A percentile compares a stretch with the other conserved stretches of the same genome.
Evolutionary conservation across 2,888 invertebrate species (phyloP).

Genomic region (Habroteleia sp.): DNA sequence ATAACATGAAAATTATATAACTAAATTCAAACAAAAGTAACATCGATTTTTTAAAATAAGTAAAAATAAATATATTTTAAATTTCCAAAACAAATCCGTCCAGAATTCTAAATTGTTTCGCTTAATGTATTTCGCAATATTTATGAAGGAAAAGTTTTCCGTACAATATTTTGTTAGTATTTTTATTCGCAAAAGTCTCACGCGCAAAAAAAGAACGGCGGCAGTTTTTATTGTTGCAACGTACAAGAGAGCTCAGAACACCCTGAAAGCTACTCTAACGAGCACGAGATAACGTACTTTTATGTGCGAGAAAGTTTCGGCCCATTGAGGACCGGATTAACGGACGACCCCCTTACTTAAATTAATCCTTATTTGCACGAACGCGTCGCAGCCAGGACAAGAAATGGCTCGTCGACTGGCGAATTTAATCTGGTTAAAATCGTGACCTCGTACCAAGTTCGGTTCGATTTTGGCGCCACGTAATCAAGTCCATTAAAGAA

Average conservation of each 20-base stretch:
- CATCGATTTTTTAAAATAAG: too few species aligned
- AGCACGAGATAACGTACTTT: conserved; percentile 58
- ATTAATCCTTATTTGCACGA: conserved; percentile 71
- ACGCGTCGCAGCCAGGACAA: conserved; percentile 58
- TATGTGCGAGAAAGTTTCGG: conserved; percentile 61
- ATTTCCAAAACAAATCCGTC: conserved; percentile 19
- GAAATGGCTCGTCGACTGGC: conserved; percentile 59
- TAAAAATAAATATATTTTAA: too few species aligned
- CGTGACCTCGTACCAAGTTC: conserved; percentile 47
- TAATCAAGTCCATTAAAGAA: conserved; percentile 70
- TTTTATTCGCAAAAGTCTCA: conserved; percentile 12
- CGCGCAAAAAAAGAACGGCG: conserved; percentile 16
- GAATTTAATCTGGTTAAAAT: conserved; percentile 68
- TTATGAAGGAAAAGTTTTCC: conserved; percentile 30
- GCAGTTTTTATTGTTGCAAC: conserved; percentile 40
- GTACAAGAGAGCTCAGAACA: conserved; percentile 47
- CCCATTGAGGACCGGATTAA: conserved; percentile 66
- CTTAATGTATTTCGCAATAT: too few species aligned
- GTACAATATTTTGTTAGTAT: conserved; percentile 16
- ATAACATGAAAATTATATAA: too few species aligned
- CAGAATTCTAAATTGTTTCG: too few species aligned
- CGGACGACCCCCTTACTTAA: conserved; percentile 63
- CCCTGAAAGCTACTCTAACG: conserved; percentile 50
- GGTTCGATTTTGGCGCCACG: conserved; percentile 61
- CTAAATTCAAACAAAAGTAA: too few species aligned